Conservation (phyloP, 2,113 vertebrate species). For the Shinisaurus crocodilurus region DNA sequence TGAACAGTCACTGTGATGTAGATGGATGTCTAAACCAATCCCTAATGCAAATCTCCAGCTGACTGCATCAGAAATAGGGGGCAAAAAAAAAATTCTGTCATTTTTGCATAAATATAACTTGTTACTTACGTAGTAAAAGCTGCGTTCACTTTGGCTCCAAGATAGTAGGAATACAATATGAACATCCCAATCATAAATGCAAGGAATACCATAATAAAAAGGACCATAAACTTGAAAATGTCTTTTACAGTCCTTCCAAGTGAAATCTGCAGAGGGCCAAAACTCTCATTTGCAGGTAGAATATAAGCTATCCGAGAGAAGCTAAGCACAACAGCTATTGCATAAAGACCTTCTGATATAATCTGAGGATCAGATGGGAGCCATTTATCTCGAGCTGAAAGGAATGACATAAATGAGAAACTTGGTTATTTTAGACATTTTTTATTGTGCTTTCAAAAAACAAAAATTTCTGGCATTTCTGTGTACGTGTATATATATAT, state of each 20-base stretch:
- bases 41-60: not conserved
- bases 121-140: constrained; percentile 92
- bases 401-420: constrained; percentile 48
- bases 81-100: not conserved
- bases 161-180: constrained; percentile 92
- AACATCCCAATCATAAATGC: constrained; percentile 96
- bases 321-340: constrained; percentile 90
- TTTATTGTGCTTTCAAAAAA: constrained; percentile 17
- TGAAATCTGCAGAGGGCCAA: constrained; percentile 92
- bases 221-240: constrained; percentile 95
- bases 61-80: not conserved
- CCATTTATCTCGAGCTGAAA: constrained; percentile 91
- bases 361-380: constrained; percentile 92
- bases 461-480: constrained; percentile 10
- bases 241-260: constrained; percentile 92
- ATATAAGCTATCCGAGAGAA: constrained; percentile 91
- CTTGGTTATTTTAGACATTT: constrained; percentile 25
- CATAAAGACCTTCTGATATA: constrained; percentile 91
- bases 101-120: constrained; percentile 18
- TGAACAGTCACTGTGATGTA: not conserved
- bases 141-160: constrained; percentile 89
- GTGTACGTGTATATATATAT: constrained; percentile 25
- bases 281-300: constrained; percentile 92
- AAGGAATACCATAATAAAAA: constrained; percentile 94
- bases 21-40: not conserved